Percentiles rank a stretch among this genome's conserved stretches.
Evolutionary conservation across 2,888 invertebrate species (phyloP).

Genomic region (Tenthredo amoena): DNA sequence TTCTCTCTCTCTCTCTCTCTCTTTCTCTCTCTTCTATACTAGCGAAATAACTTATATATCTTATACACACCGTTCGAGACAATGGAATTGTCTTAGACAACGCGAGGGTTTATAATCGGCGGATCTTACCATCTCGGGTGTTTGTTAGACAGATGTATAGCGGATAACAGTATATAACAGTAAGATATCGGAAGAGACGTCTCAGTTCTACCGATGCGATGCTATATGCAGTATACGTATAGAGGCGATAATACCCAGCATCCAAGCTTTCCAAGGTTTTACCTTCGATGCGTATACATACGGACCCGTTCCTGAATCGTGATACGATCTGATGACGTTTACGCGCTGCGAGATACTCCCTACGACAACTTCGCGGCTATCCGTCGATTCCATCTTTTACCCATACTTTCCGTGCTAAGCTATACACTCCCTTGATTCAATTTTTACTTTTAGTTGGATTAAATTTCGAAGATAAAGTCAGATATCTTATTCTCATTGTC

Average conservation of each 20-base stretch:
- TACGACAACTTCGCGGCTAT: slow-evolving; percentile 40
- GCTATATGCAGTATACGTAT: background rate
- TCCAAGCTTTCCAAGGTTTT: background rate
- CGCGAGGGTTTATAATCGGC: slow-evolving; percentile 30
- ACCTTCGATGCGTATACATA: slow-evolving; percentile 16
- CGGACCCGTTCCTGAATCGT: slow-evolving; percentile 8
- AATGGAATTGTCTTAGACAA: slow-evolving; percentile 39
- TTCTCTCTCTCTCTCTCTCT: background rate
- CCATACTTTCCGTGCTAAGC: background rate
- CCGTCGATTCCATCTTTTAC: slow-evolving; percentile 43
- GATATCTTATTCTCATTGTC: background rate
- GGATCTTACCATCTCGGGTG: slow-evolving; percentile 57
- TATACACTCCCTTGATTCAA: background rate
- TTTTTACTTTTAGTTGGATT: background rate
- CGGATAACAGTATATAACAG: slow-evolving; percentile 59
- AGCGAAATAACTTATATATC: slow-evolving; percentile 19
- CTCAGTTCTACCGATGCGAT: slow-evolving; percentile 53
- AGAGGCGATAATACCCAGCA: slow-evolving; percentile 42
- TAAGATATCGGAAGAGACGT: slow-evolving; percentile 62
- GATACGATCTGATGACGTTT: slow-evolving; percentile 51
- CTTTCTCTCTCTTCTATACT: background rate
- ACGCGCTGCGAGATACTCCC: slow-evolving; percentile 35
- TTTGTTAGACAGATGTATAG: slow-evolving; percentile 63
- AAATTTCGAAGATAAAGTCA: background rate
- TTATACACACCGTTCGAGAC: background rate